These are phyloP conservation scores for Falco novaeseelandiae DNA, from an alignment of 2,797 vertebrate species.

Conservation along the genomic window DNA sequence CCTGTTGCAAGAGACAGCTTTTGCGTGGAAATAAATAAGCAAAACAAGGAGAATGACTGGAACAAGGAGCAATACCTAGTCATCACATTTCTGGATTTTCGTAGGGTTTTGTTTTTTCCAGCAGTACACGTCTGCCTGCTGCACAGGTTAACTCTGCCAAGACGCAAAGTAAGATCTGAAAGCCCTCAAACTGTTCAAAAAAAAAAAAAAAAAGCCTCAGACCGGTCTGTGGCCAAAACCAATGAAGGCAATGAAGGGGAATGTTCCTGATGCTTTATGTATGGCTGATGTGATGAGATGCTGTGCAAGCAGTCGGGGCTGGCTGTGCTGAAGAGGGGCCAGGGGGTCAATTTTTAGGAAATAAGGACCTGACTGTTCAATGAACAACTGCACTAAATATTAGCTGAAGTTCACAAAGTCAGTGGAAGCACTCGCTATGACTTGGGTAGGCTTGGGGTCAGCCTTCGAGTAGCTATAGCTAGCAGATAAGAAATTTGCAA, in stretches of 20 bases:
- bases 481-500: background rate
- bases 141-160: background rate
- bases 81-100: background rate
- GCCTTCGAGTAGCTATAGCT: background rate
- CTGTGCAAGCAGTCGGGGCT: background rate
- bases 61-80: background rate
- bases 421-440: background rate
- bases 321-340: background rate
- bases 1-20: background rate
- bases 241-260: background rate
- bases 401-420: background rate
- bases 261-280: background rate
- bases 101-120: background rate
- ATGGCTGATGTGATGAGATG: background rate
- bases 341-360: background rate
- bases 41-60: background rate
- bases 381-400: background rate
- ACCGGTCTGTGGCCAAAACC: background rate
- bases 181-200: background rate
- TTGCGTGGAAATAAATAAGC: background rate
- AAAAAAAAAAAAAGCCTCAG: background rate
- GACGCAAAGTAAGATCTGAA: background rate
- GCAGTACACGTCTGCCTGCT: background rate
- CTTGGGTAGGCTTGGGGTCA: background rate
- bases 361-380: background rate